Base-by-base conservation (phyloP, 1,140 invertebrate species). In the Geopemphigus sp. region DNA sequence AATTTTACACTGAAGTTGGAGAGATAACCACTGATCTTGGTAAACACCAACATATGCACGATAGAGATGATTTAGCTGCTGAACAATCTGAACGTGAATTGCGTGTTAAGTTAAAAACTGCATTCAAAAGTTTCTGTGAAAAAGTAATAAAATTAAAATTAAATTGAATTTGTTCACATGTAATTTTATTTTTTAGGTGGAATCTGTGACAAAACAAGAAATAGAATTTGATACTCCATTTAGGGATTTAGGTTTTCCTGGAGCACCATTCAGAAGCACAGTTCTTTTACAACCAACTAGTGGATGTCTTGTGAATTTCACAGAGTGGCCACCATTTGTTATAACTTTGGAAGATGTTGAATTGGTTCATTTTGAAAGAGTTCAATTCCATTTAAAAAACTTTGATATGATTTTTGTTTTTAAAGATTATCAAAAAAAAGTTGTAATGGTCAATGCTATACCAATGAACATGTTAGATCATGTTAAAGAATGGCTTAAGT, bases 351-450 rank as follows among this genome's bases (percentile, higher is more conserved):
- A 99, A 87, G 97, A 99, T 84, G 93, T 98, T 2, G 97, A 99
- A 86, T 85, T 99, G 80, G 97, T 99, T 0, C 97, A 99, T 85
- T 99, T 99, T 88, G 98, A 99, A 86, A 89, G 98, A 86, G 98
- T 99, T 6, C 95, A 97, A 84, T 99, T 99, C 85, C 96, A 98
- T 84, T 87, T 99, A 81, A 98, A 98, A 86, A 99, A 99, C 86
- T 99, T 99, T 85, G 98, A 99, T 86, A 99, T 99, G 96, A 94
- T 99, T 32, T 99, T 99, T 85, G 94, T 99, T 50, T 99, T 99
- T 84, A 99, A 99, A 87, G 97, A 99, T 87, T 99, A 99, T 86
- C 89, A 90, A 64, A 91, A 92, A 83, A 98, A 98, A 87, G 92
- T 94, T 1, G 91, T 95, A 0, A 98, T 97, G 93, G 93, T 99